These are phyloP conservation scores for Lucinisca nassula DNA, from an alignment of 2,888 invertebrate species.

Conservation along the genomic window DNA sequence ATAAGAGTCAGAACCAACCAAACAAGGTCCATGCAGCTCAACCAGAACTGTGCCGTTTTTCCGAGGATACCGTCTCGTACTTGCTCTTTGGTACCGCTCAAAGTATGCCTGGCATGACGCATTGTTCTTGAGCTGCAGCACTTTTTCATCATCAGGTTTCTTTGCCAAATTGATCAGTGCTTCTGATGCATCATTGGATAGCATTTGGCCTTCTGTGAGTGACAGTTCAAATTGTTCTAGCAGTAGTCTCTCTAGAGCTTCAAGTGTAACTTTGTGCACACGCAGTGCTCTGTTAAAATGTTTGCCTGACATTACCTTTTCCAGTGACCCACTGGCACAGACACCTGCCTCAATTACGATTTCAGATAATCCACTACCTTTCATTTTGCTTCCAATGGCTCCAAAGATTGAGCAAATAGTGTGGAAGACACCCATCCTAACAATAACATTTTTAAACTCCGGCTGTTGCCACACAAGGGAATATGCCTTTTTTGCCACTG, in stretches of 20 bases:
- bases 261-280: neutral
- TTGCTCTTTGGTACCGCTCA: conserved; percentile 9
- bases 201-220: neutral
- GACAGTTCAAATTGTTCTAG: neutral
- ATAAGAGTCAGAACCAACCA: conserved; percentile 32
- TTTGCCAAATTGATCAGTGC: neutral
- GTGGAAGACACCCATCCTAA: conserved; percentile 30
- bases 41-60: conserved; percentile 54
- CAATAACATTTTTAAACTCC: conserved; percentile 19
- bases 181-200: neutral
- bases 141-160: neutral
- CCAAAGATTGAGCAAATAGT: conserved; percentile 25
- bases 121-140: neutral
- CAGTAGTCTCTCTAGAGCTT: neutral
- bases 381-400: conserved; percentile 38
- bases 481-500: conserved; percentile 55
- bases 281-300: neutral
- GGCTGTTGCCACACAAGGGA: conserved; percentile 41
- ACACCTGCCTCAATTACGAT: conserved; percentile 12
- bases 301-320: conserved; percentile 28
- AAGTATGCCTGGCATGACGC: neutral
- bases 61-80: conserved; percentile 28
- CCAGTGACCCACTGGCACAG: conserved; percentile 43
- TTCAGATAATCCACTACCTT: conserved; percentile 53
- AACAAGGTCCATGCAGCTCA: conserved; percentile 45